Evolutionary conservation across 2,113 vertebrate genomes (phyloP), one percentile per base, ranked within the genome.

Genomic region (Tor tambroides): DNA sequence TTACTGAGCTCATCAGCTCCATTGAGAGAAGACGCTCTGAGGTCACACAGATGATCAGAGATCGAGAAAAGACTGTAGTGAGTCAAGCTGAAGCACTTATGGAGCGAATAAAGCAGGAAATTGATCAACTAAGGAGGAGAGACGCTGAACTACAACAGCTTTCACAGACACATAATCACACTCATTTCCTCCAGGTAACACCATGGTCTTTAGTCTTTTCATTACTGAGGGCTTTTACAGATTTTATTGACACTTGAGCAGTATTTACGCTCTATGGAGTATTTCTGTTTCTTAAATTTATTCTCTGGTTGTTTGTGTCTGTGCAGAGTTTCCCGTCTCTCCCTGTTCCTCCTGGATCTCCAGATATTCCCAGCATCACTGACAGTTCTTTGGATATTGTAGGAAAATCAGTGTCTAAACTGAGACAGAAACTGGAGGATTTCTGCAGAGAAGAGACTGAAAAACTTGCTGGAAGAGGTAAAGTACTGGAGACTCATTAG

Each of bases 61-160:
- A 6, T 61, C 65, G 43, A 49, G 80, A 86, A 49, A 79, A 89
- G 28, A 21, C 38, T 46, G 59, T 17, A 59, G 26, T 83, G 56
- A 67, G 28, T 26, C 32, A 1, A 10, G 59, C 63, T 10, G 65
- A 78, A 46, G 43, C 7, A 43, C 23, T 81, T 43, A 19, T 85
- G 43, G 56, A 30, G n/a, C 15, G 17, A 4, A 76, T 88, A 26
- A 12, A 85, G 46, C 59, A 83, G 67, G 83, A 90, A 51, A 85
- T 87, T 56, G 51, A 38, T 78, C 41, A 85, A 38, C 77, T 89
- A 75, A 90, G 84, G 76, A 88, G n/a, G 56, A 83, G 67, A 87
- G 35, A 77, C 6, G 15, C 75, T 72, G 84, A 86, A 54, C 77
- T 90, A 72, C 61, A 83, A 38, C 38, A 90, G 79, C 75, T 89